Evolutionary conservation across 2,113 vertebrate genomes (phyloP).

Genomic region (Psophia crepitans): DNA sequence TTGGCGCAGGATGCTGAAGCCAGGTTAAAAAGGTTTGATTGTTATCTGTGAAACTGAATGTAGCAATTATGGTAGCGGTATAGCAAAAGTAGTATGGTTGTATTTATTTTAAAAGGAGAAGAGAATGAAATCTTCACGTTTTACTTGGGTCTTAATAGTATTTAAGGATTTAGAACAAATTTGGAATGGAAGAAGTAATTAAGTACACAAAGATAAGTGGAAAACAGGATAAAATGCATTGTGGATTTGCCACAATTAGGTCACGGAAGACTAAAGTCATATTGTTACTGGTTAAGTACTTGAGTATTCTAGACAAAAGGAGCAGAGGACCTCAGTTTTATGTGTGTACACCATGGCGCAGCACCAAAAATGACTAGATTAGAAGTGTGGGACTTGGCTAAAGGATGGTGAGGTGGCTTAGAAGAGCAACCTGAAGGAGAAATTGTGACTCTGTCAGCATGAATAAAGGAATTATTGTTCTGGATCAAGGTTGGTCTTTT

Average conservation of each 20-base stretch:
- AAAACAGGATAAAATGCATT: slow-evolving; percentile 33
- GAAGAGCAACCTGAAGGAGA: not conserved
- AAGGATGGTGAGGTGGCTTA: not conserved
- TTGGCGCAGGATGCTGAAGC: not conserved
- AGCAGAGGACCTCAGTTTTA: not conserved
- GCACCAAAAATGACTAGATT: not conserved
- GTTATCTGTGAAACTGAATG: not conserved
- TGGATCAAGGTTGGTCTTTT: not conserved
- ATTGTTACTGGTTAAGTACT: not conserved
- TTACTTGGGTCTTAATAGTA: not conserved
- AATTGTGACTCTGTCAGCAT: not conserved
- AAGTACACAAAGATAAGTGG: slow-evolving; percentile 1
- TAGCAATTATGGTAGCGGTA: not conserved
- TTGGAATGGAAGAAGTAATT: not conserved
- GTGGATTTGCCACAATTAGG: slow-evolving; percentile 24
- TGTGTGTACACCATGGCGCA: accelerated
- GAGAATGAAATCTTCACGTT: not conserved
- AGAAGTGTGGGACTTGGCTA: not conserved
- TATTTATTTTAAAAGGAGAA: not conserved
- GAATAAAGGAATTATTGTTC: not conserved
- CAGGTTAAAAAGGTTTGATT: not conserved
- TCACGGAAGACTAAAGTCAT: not conserved
- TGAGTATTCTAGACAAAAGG: not conserved
- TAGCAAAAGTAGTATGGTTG: not conserved
- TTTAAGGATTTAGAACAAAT: not conserved